phyloP scores from a whole-genome alignment of 2,113 vertebrate species.

The Solenodon paradoxus region DNA sequence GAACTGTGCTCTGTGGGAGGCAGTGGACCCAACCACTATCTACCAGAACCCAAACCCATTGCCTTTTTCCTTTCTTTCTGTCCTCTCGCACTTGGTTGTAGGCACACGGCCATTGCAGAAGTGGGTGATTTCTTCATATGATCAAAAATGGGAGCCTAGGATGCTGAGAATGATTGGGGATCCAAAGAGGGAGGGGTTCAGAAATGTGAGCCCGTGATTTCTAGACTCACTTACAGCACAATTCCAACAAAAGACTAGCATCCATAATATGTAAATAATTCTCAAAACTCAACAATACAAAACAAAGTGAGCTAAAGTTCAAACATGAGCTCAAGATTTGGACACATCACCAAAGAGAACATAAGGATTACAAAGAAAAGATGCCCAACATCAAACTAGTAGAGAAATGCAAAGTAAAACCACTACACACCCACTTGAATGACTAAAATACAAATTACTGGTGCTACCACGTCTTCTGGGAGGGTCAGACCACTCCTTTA shows the following conservation, averaged over 20 bases:
- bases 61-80: neutral
- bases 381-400: neutral
- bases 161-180: neutral
- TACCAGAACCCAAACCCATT: neutral
- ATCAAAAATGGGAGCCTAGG: neutral
- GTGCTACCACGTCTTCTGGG: neutral
- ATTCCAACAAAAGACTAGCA: neutral
- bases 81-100: neutral
- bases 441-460: neutral
- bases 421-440: no score
- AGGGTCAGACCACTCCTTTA: no score
- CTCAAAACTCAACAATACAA: no score
- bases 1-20: no score
- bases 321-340: neutral
- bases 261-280: neutral
- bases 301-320: no score
- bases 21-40: no score
- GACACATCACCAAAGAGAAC: neutral
- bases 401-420: neutral
- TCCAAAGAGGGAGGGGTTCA: neutral
- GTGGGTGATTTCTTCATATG: no score
- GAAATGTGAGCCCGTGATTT: neutral
- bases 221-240: neutral
- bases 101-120: neutral
- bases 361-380: neutral